Conservation (phyloP, 2,797 vertebrate species). For the Gephyroberyx darwinii region DNA sequence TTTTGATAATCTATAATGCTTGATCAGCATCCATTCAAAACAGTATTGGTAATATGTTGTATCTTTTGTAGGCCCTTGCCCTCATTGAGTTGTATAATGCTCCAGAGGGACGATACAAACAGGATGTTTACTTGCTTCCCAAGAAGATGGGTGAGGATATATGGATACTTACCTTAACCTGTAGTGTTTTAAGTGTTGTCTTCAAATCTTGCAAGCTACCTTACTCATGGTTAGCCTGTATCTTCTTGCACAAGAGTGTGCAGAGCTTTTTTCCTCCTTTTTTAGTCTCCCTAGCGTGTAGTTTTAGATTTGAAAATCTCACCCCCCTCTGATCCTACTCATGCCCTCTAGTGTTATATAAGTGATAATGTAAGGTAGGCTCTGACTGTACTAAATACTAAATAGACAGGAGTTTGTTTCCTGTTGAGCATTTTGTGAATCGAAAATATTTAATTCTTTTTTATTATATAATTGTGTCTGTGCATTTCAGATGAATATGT, state of each 20-base stretch:
- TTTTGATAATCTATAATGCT: background rate
- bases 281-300: background rate
- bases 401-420: background rate
- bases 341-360: conserved; percentile 8
- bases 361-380: background rate
- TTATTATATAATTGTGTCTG: background rate
- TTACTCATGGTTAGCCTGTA: background rate
- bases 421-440: background rate
- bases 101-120: conserved; percentile 94
- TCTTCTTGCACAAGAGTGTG: background rate
- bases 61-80: conserved; percentile 87
- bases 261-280: background rate
- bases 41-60: conserved; percentile 2
- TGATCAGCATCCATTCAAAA: background rate
- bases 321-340: background rate
- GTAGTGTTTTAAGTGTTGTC: conserved; percentile 10
- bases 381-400: background rate
- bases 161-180: conserved; percentile 3
- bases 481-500: conserved; percentile 90
- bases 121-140: conserved; percentile 95
- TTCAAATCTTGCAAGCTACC: conserved; percentile 4
- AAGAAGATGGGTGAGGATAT: conserved; percentile 94
- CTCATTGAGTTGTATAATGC: conserved; percentile 96
- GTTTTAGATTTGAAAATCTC: background rate
- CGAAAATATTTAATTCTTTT: background rate